Evolutionary conservation across 2,888 invertebrate genomes (phyloP), one percentile per base, ranked within the genome.

Genomic region (Zygaena filipendulae): DNA sequence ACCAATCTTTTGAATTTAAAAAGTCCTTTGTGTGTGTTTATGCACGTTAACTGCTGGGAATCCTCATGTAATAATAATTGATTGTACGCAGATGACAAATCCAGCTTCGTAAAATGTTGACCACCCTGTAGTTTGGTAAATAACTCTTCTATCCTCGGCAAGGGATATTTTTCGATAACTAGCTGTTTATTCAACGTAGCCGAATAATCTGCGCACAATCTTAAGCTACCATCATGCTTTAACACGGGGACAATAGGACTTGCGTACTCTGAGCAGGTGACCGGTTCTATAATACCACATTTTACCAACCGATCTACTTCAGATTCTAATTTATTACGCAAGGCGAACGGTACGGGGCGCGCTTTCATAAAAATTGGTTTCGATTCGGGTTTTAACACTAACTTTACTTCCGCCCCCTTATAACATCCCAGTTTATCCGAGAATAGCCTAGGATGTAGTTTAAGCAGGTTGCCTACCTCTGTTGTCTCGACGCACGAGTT

Each of bases 271-370:
- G 41, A 33, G 6, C 38, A 14, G 1, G 36, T 30, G 2, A 43
- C 36, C 5, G 37, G 42, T 24, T 36, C 24, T n/a, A 46, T 29
- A 3, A 45, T 33, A 4, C 38, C 43, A 23, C 38, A 19, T 1
- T 8, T 2, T 0, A 43, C 23, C 12, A 46, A 28, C 2, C 35
- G 32, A 5, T 43, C 38, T 3, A 47, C 18, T 23, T 45, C 47
- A 6, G 28, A 27, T 14, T 35, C 28, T 2, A 39, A 27, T 21
- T 39, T 42, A 4, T 32, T 33, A 13, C 23, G 30, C 5, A 46
- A 23, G 1, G 43, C 43, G 13, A 38, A 46, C 2, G 43, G 32
- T 2, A 43, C 23, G 1, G 42, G 35, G 1, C 45, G 31, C 1
- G 42, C 33, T 27, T 35, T 42, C 2, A 29, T n/a, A n/a, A 23